A percentile compares a stretch with the other conserved stretches of the same genome.
These are phyloP conservation scores for Schizotus pectinicornis DNA, from an alignment of 2,888 invertebrate species.

Conservation along the genomic window DNA sequence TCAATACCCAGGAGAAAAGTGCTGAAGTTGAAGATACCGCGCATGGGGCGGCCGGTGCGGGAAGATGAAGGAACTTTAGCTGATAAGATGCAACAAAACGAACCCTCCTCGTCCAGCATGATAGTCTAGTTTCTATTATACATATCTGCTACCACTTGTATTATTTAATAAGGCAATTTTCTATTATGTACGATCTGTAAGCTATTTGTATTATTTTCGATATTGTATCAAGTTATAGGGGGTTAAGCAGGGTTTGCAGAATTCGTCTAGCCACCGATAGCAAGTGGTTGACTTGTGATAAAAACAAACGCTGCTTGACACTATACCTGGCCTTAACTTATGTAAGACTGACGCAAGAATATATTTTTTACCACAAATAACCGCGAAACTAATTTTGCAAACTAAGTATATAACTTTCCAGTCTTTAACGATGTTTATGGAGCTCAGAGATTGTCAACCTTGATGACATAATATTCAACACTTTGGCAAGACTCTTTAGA, in stretches of 20 bases:
- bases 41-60: slow-evolving; percentile 32
- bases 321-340: not conserved
- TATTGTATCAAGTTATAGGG: not conserved
- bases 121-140: slow-evolving; percentile 31
- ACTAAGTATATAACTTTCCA: not conserved
- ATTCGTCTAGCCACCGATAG: no score
- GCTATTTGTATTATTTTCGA: slow-evolving; percentile 1
- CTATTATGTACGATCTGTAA: not conserved
- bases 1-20: slow-evolving; percentile 46
- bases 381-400: not conserved
- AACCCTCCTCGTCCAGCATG: slow-evolving; percentile 36
- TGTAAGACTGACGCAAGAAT: slow-evolving; percentile 11
- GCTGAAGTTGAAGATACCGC: slow-evolving; percentile 34
- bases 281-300: no score
- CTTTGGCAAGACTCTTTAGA: no score
- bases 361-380: no score
- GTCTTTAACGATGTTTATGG: no score
- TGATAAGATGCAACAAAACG: slow-evolving; percentile 46
- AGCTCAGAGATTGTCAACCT: no score
- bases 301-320: no score
- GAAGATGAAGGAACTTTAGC: slow-evolving; percentile 47
- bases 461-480: no score
- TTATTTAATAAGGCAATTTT: not conserved
- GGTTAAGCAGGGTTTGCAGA: no score
- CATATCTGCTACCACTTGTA: slow-evolving; percentile 3